Percentiles rank a stretch among this genome's conserved stretches.
Evolutionary conservation across 2,888 invertebrate species (phyloP).

Genomic region (Erebia palarica): DNA sequence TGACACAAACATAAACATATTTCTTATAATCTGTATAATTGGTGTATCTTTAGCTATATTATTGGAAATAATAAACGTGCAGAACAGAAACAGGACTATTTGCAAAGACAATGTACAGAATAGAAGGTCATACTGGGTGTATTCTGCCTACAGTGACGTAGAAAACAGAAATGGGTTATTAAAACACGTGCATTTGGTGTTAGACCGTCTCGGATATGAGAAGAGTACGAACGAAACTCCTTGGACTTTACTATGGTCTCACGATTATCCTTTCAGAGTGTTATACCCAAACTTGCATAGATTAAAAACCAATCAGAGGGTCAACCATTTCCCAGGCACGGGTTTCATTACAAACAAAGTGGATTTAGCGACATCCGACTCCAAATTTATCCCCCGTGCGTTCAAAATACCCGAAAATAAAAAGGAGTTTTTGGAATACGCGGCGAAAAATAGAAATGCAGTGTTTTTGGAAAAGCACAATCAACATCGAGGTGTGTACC

Average conservation of each 20-base stretch:
- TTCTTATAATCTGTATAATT: constrained; percentile 62
- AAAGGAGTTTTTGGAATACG: constrained; percentile 86
- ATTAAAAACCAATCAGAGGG: constrained; percentile 87
- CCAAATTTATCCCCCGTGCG: constrained; percentile 92
- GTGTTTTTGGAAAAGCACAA: constrained; percentile 96
- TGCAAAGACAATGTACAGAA: constrained; percentile 41
- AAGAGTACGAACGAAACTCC: constrained; percentile 79
- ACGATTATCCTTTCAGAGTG: constrained; percentile 92
- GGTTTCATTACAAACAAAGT: constrained; percentile 96
- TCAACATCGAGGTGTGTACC: constrained; percentile 92
- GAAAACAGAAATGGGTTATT: constrained; percentile 85
- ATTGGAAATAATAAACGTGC: constrained; percentile 59
- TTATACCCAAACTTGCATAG: constrained; percentile 78
- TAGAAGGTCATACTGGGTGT: constrained; percentile 81
- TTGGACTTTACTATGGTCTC: constrained; percentile 97
- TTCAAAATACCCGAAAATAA: constrained; percentile 92
- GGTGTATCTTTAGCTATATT: constrained; percentile 63
- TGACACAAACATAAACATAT: constrained; percentile 53
- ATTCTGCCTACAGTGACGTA: constrained; percentile 77
- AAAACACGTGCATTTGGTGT: constrained; percentile 90
- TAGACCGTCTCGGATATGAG: constrained; percentile 89
- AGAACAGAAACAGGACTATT: constrained; percentile 50
- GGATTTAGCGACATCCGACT: constrained; percentile 90
- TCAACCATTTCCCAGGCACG: constrained; percentile 97
- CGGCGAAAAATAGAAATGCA: constrained; percentile 84